phyloP scores from a whole-genome alignment of 2,888 invertebrate species.

The Ceramica pisi region DNA sequence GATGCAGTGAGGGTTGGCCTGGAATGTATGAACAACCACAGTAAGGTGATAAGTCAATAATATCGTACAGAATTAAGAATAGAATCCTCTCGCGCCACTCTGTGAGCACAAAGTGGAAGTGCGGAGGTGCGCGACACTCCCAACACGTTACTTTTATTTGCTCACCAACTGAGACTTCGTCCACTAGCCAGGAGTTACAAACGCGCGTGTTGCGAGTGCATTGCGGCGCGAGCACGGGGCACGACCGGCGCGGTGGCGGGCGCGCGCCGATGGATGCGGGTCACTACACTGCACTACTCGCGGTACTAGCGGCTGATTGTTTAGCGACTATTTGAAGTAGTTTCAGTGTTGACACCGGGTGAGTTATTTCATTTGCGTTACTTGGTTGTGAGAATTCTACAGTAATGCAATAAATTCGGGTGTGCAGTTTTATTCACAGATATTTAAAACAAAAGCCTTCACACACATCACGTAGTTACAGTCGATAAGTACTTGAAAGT shows the following conservation, averaged over 20 bases:
- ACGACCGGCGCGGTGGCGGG: neutral
- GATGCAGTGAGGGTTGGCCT: neutral
- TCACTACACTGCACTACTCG: neutral
- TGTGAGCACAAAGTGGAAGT: neutral
- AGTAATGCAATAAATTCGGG: neutral
- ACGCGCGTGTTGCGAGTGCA: neutral
- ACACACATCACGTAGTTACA: too few species aligned
- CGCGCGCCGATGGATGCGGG: neutral
- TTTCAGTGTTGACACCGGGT: neutral
- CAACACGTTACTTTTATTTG: constrained; percentile 1
- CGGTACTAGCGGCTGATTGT: neutral
- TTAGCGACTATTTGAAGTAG: neutral
- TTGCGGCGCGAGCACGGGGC: neutral
- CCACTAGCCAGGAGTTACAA: neutral
- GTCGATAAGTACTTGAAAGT: constrained; percentile 1
- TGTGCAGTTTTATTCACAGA: neutral
- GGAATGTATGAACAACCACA: neutral
- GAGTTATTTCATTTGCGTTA: neutral
- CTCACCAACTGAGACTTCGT: neutral
- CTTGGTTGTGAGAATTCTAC: neutral
- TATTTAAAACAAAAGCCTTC: neutral
- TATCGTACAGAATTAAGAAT: neutral
- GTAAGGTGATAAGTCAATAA: neutral
- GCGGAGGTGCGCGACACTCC: neutral
- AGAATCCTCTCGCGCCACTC: neutral